Base-by-base conservation (phyloP, 2,113 vertebrate species). In the Acinonyx jubatus region DNA sequence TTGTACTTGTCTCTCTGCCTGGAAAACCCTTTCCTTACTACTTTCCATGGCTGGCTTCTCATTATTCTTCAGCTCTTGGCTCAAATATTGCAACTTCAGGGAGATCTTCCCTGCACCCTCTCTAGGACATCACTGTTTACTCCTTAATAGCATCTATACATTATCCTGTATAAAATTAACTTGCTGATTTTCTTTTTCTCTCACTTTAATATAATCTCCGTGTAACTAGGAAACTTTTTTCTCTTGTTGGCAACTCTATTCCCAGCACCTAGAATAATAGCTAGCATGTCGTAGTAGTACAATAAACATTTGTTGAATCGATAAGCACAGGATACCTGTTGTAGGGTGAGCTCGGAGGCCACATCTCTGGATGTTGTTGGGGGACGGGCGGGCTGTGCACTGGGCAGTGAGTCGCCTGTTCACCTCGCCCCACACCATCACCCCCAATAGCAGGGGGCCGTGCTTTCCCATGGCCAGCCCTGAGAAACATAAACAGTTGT, bases 301-400 rank as follows among this genome's bases (percentile, higher is more conserved):
- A 61, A 71, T 76, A 97, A 79, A 85, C 68, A 73, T 68, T 69
- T 63, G 74, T 68, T 74, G 66, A 97, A 52, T 89, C 82, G 50
- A 29, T 74, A 63, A 73, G 74, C 27, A 36, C 4, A 52, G 68
- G 73, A 82, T 38, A 81, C 14, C 33, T 18, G 45, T 12, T 91
- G 36, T 27, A 48, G 38, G 48, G 4, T 83, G 73, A 79, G 31
- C 31, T n/a, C 31, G 45, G 55, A 85, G 33, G 31, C 93, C 38
- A 7, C n/a, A 65, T 86, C 21, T 87, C 68, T 38, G 15, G 33
- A 2, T 94, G 13, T 1, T 38, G 29, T 66, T 92, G 83, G 65
- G 89, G 31, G 50, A 86, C 3, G 41, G 48, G 11, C 3, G 80
- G 57, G 13, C 41, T 36, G n/a, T 52, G 50, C 52, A 27, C 11